These are phyloP conservation scores for Polietes domitor DNA, from an alignment of 2,888 invertebrate species.

Conservation along the genomic window DNA sequence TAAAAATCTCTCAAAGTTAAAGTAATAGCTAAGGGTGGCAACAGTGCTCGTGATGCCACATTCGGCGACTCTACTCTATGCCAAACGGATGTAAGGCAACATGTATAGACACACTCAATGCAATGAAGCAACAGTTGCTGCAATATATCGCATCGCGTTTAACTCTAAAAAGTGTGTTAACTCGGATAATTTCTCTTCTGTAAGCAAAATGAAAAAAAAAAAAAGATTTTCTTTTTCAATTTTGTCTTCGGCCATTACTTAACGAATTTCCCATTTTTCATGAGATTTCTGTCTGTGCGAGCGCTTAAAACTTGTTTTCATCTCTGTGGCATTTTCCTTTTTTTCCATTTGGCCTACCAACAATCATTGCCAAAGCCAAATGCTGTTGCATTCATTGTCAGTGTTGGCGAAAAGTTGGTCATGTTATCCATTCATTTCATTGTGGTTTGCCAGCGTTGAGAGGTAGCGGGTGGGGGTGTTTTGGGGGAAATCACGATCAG, in stretches of 20 bases:
- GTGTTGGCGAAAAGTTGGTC: conserved; percentile 58
- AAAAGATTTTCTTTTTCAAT: conserved; percentile 39
- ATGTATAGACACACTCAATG: not conserved
- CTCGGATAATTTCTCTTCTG: conserved; percentile 65
- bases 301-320: conserved; percentile 33
- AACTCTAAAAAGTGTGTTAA: conserved; percentile 61
- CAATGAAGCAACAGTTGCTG: conserved; percentile 43
- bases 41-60: not conserved
- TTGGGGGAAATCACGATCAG: conserved; percentile 61
- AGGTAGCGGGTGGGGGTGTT: not conserved
- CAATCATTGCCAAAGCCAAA: conserved; percentile 37
- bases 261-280: conserved; percentile 58
- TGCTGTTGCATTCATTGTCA: conserved; percentile 54
- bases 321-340: conserved; percentile 43
- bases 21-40: too few relatives aligned
- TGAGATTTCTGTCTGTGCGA: conserved; percentile 5
- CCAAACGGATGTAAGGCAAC: conserved; percentile 32
- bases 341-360: conserved; percentile 5
- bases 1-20: too few relatives aligned
- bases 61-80: not conserved
- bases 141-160: conserved; percentile 47
- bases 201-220: not conserved
- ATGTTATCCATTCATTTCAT: conserved; percentile 33
- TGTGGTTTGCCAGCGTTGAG: conserved; percentile 4
- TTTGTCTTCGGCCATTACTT: conserved; percentile 56